Base-by-base conservation (phyloP, 2,888 invertebrate genomes). In the Elgonia sp. region DNA sequence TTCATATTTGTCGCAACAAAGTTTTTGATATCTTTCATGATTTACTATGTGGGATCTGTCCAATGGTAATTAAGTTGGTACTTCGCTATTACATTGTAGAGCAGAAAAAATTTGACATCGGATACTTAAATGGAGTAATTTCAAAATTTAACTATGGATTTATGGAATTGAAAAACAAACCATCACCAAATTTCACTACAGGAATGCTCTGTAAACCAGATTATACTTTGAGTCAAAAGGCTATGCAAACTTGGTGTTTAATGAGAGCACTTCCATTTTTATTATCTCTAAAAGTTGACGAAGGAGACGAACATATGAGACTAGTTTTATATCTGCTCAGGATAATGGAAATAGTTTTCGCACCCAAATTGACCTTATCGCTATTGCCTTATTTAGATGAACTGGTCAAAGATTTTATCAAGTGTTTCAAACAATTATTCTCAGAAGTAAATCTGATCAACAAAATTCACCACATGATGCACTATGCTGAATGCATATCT, bases 261-360 rank as follows among this genome's bases (percentile, higher is more conserved):
- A 76, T 86, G 3, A 83, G 86, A 86, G 60, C 50, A 3, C 42
- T 84, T 62, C 89, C 90, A 20, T 91, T 90, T 88, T 42, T 90
- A 55, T 20, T 89, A n/a, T 21, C 79, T n/a, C 79, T 82, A 10
- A 89, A 88, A 82, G 55, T 91, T 79, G 42, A n/a, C 40, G 20
- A 50, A 20, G 84, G 72, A 21, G 85, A 91, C 82, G n/a, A 76
- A 60, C 69, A 89, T 42, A 81, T 90, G 86, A 50, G 18, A 14
- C 67, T 90, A 0, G 57, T 90, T 76, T 60, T 87, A 16, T 63
- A 65, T 60, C 73, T 89, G 18, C 67, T 90, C 10, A 42, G 73
- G 75, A 88, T 90, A 29, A 90, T 89, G 86, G 89, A 89, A 75
- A 89, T 89, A n/a, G 83, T 88, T 6, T 89, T 90, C 70, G 89